These are phyloP conservation scores for Eira barbara DNA, from an alignment of 2,113 vertebrate genomes.

Conservation along the genomic window DNA sequence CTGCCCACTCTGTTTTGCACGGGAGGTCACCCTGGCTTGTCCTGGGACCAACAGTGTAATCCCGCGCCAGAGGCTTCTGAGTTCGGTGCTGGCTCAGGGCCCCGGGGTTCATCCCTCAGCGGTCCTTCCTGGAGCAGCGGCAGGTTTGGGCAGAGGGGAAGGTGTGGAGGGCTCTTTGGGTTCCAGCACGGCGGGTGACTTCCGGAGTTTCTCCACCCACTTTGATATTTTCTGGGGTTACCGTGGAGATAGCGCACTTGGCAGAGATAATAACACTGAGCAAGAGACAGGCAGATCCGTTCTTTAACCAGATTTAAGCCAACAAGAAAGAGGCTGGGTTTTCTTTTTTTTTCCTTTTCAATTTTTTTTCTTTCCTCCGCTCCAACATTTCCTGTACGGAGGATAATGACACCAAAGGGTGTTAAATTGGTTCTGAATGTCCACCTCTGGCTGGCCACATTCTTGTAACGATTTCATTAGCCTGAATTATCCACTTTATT, in stretches of 20 bases:
- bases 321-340: constrained; percentile 56
- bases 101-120: rapidly evolving
- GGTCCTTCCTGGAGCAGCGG: not conserved
- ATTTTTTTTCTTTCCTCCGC: constrained; percentile 63
- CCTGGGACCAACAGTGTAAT: rapidly evolving
- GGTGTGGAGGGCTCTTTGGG: rapidly evolving
- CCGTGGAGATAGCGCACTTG: constrained; percentile 33
- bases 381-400: constrained; percentile 72
- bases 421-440: constrained; percentile 82
- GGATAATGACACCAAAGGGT: constrained; percentile 78
- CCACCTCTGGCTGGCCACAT: constrained; percentile 83
- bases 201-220: not conserved
- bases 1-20: not conserved
- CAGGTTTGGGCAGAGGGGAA: rapidly evolving
- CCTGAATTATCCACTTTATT: constrained; percentile 86
- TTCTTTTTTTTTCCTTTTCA: not conserved
- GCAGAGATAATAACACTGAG: constrained; percentile 22
- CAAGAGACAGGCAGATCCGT: constrained; percentile 52
- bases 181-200: rapidly evolving
- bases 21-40: not conserved
- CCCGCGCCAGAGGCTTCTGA: not conserved
- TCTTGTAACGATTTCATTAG: constrained; percentile 86
- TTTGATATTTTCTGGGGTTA: constrained; percentile 30
- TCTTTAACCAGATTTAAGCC: constrained; percentile 68
- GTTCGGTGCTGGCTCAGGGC: not conserved